These are phyloP conservation scores for Pachypanchax playfairii DNA, from an alignment of 2,113 vertebrate genomes.

Conservation along the genomic window DNA sequence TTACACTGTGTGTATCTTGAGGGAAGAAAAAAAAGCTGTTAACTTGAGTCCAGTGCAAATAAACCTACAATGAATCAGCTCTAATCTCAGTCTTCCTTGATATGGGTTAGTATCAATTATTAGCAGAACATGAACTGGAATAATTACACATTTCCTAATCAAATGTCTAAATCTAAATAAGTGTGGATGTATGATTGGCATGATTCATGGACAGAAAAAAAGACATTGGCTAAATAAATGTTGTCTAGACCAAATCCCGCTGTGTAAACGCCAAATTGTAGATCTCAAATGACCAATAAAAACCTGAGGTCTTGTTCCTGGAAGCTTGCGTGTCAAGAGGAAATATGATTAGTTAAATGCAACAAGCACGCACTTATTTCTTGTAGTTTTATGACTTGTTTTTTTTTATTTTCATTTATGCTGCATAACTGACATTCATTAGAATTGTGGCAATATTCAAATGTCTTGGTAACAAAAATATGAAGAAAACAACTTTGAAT, in stretches of 20 bases:
- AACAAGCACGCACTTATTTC: conserved; percentile 24
- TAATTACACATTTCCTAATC: conserved; percentile 33
- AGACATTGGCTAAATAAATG: conserved; percentile 47
- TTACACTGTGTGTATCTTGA: neutral
- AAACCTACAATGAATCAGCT: neutral
- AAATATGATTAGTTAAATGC: conserved; percentile 67
- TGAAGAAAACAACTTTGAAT: conserved; percentile 3
- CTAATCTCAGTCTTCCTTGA: conserved; percentile 12
- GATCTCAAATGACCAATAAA: conserved; percentile 74
- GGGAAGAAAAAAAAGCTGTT: neutral
- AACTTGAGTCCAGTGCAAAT: conserved; percentile 5
- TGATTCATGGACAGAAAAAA: conserved; percentile 52
- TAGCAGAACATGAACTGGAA: conserved; percentile 26
- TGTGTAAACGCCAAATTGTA: conserved; percentile 62
- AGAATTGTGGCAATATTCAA: neutral
- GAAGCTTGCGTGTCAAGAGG: conserved; percentile 53
- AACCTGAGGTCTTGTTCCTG: conserved; percentile 57
- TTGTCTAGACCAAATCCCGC: conserved; percentile 60
- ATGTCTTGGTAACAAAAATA: conserved; percentile 19
- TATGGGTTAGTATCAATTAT: conserved; percentile 22
- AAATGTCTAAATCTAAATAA: conserved; percentile 30
- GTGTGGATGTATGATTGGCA: conserved; percentile 37
- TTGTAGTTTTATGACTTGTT: conserved; percentile 16
- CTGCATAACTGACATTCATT: conserved; percentile 11
- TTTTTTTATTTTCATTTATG: neutral